phyloP scores from a whole-genome alignment of 1,140 invertebrate genomes.

The Cepaea nemoralis region DNA sequence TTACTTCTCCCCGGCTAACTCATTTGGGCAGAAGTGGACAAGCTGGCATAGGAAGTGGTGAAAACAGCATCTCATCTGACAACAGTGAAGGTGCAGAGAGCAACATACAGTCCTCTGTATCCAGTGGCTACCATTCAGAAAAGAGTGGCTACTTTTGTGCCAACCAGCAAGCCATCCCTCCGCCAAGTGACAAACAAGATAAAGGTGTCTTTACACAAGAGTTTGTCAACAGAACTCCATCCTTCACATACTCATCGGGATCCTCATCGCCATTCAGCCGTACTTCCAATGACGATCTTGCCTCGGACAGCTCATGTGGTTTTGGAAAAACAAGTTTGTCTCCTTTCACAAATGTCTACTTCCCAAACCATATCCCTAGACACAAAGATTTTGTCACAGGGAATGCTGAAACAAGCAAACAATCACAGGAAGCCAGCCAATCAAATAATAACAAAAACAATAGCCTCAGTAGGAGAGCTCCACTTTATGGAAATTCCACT shows the following conservation, averaged over 20 bases:
- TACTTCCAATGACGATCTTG: slow-evolving; percentile 37
- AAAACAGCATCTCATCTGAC: slow-evolving; percentile 52
- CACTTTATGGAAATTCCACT: not conserved
- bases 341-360: slow-evolving; percentile 17
- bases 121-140: slow-evolving; percentile 53
- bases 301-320: not conserved
- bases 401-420: not conserved
- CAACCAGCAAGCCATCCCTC: not conserved
- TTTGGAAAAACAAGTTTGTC: not conserved
- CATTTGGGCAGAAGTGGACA: not conserved
- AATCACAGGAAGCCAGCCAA: not conserved
- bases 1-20: not conserved
- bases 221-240: slow-evolving; percentile 49
- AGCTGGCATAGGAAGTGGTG: slow-evolving; percentile 34
- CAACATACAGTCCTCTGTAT: slow-evolving; percentile 49
- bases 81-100: slow-evolving; percentile 53
- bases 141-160: slow-evolving; percentile 4
- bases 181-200: slow-evolving; percentile 20
- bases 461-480: not conserved
- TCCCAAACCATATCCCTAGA: slow-evolving; percentile 22
- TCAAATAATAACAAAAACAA: not conserved
- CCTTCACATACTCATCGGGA: slow-evolving; percentile 39
- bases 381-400: not conserved
- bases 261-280: slow-evolving; percentile 43
- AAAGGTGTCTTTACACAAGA: slow-evolving; percentile 45